These are phyloP conservation scores for Clepsis dumicolana DNA, from an alignment of 2,888 invertebrate genomes.

Conservation along the genomic window DNA sequence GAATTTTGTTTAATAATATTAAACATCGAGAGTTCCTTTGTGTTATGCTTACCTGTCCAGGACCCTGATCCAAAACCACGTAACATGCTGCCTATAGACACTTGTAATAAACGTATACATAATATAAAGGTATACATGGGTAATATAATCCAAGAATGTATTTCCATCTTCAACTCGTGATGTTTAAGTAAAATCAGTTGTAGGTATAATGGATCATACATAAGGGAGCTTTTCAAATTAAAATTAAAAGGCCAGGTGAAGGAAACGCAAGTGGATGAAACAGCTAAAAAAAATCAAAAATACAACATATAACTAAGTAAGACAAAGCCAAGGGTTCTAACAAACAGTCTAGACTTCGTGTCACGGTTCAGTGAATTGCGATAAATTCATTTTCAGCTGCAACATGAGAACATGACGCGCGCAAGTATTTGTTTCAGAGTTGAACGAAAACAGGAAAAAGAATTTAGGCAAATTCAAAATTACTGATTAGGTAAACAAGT, in stretches of 20 bases:
- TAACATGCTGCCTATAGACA: too few species aligned
- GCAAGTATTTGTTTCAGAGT: background rate
- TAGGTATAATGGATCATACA: background rate
- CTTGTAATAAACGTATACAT: too few species aligned
- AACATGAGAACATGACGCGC: too few species aligned
- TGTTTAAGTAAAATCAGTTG: too few species aligned
- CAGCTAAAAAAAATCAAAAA: background rate
- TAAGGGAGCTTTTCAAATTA: background rate
- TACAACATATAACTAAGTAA: background rate
- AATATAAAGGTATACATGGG: too few species aligned
- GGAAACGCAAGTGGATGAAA: background rate
- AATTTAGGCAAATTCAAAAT: too few species aligned
- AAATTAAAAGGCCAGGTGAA: background rate
- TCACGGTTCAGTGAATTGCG: background rate
- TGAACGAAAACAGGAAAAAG: background rate
- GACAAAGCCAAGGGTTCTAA: background rate
- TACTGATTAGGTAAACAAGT: too few species aligned
- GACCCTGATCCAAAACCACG: too few species aligned
- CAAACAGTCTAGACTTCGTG: background rate
- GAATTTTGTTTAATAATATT: conserved; percentile 19
- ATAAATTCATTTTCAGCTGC: background rate
- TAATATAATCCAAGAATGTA: too few species aligned
- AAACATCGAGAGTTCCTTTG: conserved; percentile 7
- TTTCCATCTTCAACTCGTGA: too few species aligned
- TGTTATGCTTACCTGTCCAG: background rate